Conservation (phyloP, 2,888 invertebrate species). For the Timema cristinae region DNA sequence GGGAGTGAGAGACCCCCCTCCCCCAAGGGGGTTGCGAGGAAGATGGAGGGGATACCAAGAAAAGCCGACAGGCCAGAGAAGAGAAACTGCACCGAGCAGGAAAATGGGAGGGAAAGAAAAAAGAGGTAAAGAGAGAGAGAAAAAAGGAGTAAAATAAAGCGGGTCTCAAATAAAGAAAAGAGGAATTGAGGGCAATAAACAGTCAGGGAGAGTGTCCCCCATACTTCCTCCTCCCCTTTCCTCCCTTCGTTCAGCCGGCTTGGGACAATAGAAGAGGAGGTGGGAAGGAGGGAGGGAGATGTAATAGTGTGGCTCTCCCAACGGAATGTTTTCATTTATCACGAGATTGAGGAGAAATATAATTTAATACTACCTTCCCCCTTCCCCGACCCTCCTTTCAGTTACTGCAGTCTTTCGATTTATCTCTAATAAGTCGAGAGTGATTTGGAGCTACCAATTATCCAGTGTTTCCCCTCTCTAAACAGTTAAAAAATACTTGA, state of each 20-base stretch:
- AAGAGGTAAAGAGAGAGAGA: neutral
- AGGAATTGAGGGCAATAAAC: slow-evolving; percentile 14
- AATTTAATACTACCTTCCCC: too few species aligned
- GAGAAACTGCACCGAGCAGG: slow-evolving; percentile 3
- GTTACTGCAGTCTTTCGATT: too few species aligned
- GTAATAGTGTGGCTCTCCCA: too few species aligned
- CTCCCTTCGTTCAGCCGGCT: neutral
- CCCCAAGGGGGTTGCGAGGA: neutral
- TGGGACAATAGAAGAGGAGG: too few species aligned
- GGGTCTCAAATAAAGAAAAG: slow-evolving; percentile 15
- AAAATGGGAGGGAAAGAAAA: neutral
- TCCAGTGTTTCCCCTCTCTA: too few species aligned
- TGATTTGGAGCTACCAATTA: too few species aligned
- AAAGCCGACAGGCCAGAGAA: neutral
- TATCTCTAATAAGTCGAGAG: too few species aligned
- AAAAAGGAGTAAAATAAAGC: slow-evolving; percentile 10
- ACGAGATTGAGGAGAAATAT: too few species aligned
- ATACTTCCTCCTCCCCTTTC: slow-evolving; percentile 3
- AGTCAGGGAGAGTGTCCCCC: neutral
- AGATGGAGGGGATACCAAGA: neutral
- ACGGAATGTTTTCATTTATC: too few species aligned
- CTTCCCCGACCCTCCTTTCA: too few species aligned
- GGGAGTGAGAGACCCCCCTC: neutral
- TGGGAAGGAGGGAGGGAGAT: too few species aligned
- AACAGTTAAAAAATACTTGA: too few species aligned